These are phyloP conservation scores for Prietella phreatophila DNA, from an alignment of 2,113 vertebrate genomes.

Conservation along the genomic window DNA sequence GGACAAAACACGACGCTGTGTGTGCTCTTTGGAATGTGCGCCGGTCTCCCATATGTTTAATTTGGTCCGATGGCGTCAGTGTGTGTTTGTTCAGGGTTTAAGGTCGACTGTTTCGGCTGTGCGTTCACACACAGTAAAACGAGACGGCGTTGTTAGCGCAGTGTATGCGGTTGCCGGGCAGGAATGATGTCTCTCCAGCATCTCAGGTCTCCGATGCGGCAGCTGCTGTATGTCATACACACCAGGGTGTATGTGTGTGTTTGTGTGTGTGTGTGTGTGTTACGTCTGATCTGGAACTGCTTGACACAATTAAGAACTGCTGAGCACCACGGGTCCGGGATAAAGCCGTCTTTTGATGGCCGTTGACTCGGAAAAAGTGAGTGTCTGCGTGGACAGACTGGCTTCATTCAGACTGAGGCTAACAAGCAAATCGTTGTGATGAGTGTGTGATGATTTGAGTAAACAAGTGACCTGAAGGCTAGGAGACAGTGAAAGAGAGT, in stretches of 20 bases:
- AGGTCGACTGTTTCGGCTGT: background rate
- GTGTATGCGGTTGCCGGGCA: conserved; percentile 7
- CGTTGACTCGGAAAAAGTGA: conserved; percentile 49
- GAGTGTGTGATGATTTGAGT: conserved; percentile 42
- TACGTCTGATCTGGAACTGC: conserved; percentile 28
- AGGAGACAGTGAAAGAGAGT: conserved; percentile 11
- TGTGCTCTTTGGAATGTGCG: background rate
- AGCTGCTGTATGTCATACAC: conserved; percentile 27
- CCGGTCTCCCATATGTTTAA: background rate
- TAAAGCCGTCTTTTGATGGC: conserved; percentile 51
- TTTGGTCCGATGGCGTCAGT: conserved; percentile 20
- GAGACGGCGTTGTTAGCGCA: background rate
- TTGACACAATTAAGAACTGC: conserved; percentile 41
- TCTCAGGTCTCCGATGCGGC: background rate
- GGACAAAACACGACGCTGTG: background rate
- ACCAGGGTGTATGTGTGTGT: background rate
- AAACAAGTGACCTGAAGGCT: conserved; percentile 54
- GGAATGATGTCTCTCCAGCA: conserved; percentile 16
- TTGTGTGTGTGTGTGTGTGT: conserved; percentile 23
- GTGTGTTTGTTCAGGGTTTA: conserved; percentile 30
- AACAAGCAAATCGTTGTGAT: conserved; percentile 57
- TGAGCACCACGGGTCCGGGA: conserved; percentile 15
- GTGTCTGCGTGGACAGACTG: conserved; percentile 24
- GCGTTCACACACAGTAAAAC: conserved; percentile 31
- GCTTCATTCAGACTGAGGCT: conserved; percentile 46